These are phyloP conservation scores for Rhadinocentrus ornatus DNA, from an alignment of 2,797 vertebrate genomes.

Conservation along the genomic window DNA sequence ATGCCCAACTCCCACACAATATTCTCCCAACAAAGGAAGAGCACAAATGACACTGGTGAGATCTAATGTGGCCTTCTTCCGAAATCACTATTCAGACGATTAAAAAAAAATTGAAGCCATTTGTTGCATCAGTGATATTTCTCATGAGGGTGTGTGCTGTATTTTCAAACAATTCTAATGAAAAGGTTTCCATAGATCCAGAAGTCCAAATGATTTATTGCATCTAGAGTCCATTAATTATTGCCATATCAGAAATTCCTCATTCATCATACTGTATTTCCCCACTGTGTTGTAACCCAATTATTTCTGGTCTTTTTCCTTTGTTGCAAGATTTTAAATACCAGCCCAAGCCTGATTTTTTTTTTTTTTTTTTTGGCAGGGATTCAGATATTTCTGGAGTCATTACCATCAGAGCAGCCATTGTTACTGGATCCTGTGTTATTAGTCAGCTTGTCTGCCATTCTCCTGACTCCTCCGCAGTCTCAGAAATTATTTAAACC, in stretches of 20 bases:
- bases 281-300: constrained; percentile 43
- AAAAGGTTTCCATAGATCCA: constrained; percentile 33
- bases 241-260: constrained; percentile 47
- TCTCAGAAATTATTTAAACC: constrained; percentile 81
- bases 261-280: constrained; percentile 29
- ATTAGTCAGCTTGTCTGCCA: constrained; percentile 77
- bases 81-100: constrained; percentile 23
- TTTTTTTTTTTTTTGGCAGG: constrained; percentile 57
- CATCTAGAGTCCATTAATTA: constrained; percentile 54
- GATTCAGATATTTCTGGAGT: constrained; percentile 73
- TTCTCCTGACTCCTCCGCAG: constrained; percentile 71
- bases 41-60: constrained; percentile 65
- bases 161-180: constrained; percentile 42
- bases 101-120: constrained; percentile 11
- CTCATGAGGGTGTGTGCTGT: constrained; percentile 20
- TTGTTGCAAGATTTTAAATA: constrained; percentile 62
- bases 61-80: constrained; percentile 34
- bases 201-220: constrained; percentile 53
- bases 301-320: constrained; percentile 47
- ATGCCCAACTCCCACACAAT: constrained; percentile 68
- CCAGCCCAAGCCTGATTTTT: constrained; percentile 33
- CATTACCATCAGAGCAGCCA: constrained; percentile 67
- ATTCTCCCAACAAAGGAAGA: constrained; percentile 57
- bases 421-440: constrained; percentile 74
- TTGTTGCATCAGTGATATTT: constrained; percentile 38